Evolutionary conservation across 2,797 vertebrate species (phyloP), one percentile per base, ranked within the genome.

Genomic region (Nasua narica): DNA sequence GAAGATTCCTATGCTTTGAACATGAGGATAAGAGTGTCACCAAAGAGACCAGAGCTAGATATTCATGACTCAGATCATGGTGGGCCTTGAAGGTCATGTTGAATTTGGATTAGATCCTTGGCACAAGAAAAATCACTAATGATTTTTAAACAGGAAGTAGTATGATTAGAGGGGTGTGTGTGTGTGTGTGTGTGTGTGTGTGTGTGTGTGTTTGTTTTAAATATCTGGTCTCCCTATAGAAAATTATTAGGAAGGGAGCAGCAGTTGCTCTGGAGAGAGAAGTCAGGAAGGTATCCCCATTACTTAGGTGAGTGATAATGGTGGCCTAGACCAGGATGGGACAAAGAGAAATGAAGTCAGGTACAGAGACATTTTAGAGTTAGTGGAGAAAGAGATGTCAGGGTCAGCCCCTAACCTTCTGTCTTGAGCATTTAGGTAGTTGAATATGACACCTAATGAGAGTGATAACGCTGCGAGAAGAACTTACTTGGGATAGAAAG

Each of bases 1-100:
- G 70, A 96, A 76, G 43, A 91, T 29, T 94, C 91, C 50, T 35
- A 11, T 43, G 70, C n/a, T 86, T 92, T 84, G 37, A 88, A 78
- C 8, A 56, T 81, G 19, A 18, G 96, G 78, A 76, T 60, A 29
- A 78, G 35, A 62, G 3, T 82, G 43, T 81, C 32, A 60, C 46
- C 32, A 74, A 91, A 65, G 35, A 90, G 10, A 94, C 6, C 6
- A 58, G 29, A 81, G n/a, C 19, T 88, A 9, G 18, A 70, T 81
- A 58, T 60, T 82, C 82, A 78, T 56, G 10, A 76, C 60, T 93
- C 62, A 46, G 2, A 72, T 96, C 46, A 65, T 81, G 19, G 7
- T 90, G 29, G 37, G 2, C 37, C n/a, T 87, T 58, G 46, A 94
- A 86, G 69, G 21, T 62, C 62, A 90, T 58, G 43, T 6, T 85